phyloP scores from a whole-genome alignment of 2,888 invertebrate genomes.

The Carabus problematicus region DNA sequence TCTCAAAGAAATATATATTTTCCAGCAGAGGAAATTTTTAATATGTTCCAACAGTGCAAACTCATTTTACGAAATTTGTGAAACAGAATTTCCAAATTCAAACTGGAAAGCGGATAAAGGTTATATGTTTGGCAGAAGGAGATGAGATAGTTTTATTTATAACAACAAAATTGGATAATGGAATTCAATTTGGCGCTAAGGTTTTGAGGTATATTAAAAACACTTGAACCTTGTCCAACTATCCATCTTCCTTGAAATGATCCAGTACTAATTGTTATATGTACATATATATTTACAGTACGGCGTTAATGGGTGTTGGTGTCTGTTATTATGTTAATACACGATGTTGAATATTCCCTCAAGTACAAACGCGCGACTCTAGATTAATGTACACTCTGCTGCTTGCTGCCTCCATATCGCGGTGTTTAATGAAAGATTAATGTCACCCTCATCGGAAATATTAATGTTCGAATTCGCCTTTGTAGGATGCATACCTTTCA shows the following conservation, averaged over 20 bases:
- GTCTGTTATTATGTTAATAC: conserved; percentile 28
- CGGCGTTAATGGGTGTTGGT: neutral
- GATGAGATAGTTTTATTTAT: too few relatives aligned
- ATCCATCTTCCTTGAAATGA: too few relatives aligned
- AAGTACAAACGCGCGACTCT: conserved; percentile 20
- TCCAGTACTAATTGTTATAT: too few relatives aligned
- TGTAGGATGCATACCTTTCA: neutral
- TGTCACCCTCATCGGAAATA: conserved; percentile 40
- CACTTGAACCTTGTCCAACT: too few relatives aligned
- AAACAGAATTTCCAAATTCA: too few relatives aligned
- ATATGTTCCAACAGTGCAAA: conserved; percentile 27
- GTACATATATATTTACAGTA: too few relatives aligned
- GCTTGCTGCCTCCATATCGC: conserved; percentile 18
- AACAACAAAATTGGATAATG: too few relatives aligned
- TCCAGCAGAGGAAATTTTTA: conserved; percentile 32
- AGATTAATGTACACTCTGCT: conserved; percentile 11
- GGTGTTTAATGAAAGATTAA: conserved; percentile 39
- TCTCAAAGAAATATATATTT: conserved; percentile 38
- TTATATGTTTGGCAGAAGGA: too few relatives aligned
- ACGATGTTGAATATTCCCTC: conserved; percentile 30
- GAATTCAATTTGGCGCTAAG: too few relatives aligned
- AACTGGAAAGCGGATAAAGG: too few relatives aligned
- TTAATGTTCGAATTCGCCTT: conserved; percentile 21
- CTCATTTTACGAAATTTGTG: conserved; percentile 19
- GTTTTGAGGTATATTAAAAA: too few relatives aligned